phyloP scores from a whole-genome alignment of 1,140 invertebrate genomes.

The Diachasma alloeum region DNA sequence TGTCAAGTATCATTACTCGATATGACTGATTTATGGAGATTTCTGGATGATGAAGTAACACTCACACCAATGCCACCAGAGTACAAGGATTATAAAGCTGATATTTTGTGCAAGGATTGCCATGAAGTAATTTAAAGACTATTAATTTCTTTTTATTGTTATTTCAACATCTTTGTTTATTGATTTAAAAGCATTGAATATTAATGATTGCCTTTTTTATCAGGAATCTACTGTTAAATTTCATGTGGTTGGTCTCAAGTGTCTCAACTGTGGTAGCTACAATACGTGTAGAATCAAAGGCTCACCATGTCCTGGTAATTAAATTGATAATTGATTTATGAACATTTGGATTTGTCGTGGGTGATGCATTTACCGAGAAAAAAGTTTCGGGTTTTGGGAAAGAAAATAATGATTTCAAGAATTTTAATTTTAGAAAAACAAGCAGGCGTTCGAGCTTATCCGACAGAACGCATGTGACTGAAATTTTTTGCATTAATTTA shows the following conservation, averaged over 20 bases:
- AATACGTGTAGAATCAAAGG: conserved; percentile 82
- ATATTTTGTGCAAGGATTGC: conserved; percentile 88
- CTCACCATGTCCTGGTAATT: conserved; percentile 59
- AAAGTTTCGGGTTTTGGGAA: no score
- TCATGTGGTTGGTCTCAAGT: conserved; percentile 86
- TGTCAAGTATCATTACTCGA: conserved; percentile 86
- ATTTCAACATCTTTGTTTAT: no score
- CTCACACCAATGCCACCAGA: conserved; percentile 84
- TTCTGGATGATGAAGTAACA: conserved; percentile 81
- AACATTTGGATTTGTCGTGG: background rate
- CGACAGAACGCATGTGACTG: no score
- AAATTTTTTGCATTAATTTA: no score
- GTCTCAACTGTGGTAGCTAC: conserved; percentile 83
- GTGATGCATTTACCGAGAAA: no score
- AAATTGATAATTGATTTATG: background rate
- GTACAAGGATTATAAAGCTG: conserved; percentile 78
- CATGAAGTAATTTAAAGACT: conserved; percentile 72
- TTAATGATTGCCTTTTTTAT: background rate
- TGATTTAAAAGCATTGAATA: background rate
- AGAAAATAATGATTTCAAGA: no score
- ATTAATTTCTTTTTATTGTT: background rate
- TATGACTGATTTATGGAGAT: conserved; percentile 83
- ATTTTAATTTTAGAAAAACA: no score
- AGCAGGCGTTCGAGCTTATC: no score
- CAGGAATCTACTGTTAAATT: conserved; percentile 82